These are phyloP conservation scores for Myiagra hebetior DNA, from an alignment of 2,113 vertebrate genomes.

Conservation along the genomic window DNA sequence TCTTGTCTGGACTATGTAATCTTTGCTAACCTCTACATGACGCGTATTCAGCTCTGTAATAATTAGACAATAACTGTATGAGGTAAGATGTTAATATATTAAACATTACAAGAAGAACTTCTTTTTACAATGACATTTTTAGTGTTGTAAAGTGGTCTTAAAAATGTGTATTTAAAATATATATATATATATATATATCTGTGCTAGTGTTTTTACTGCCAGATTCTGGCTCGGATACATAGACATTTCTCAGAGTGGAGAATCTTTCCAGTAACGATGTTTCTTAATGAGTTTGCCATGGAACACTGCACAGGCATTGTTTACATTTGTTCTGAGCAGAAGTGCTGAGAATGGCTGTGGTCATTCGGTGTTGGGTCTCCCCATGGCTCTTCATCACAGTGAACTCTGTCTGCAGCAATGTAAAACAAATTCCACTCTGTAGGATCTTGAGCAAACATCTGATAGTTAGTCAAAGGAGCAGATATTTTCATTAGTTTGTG, in stretches of 20 bases:
- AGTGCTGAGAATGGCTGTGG: background rate
- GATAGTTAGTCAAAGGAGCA: background rate
- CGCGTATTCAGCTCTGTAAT: background rate
- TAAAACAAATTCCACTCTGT: background rate
- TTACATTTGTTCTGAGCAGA: background rate
- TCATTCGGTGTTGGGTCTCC: background rate
- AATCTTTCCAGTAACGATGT: background rate
- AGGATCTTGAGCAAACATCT: background rate
- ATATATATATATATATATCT: background rate
- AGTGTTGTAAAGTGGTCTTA: background rate
- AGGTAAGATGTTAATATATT: slow-evolving; percentile 25
- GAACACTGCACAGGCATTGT: background rate
- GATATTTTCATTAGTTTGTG: background rate
- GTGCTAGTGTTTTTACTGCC: background rate
- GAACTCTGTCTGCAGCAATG: background rate
- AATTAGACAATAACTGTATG: slow-evolving; percentile 4
- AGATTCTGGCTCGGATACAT: background rate
- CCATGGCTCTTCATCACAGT: background rate
- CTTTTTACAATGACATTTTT: background rate
- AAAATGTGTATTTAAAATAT: background rate
- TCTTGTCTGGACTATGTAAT: background rate
- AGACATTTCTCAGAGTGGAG: background rate
- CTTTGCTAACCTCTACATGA: background rate
- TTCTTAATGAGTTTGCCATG: slow-evolving; percentile 6
- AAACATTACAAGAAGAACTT: background rate